Evolutionary conservation across 2,797 vertebrate genomes (phyloP).

Genomic region (Leuciscus waleckii): DNA sequence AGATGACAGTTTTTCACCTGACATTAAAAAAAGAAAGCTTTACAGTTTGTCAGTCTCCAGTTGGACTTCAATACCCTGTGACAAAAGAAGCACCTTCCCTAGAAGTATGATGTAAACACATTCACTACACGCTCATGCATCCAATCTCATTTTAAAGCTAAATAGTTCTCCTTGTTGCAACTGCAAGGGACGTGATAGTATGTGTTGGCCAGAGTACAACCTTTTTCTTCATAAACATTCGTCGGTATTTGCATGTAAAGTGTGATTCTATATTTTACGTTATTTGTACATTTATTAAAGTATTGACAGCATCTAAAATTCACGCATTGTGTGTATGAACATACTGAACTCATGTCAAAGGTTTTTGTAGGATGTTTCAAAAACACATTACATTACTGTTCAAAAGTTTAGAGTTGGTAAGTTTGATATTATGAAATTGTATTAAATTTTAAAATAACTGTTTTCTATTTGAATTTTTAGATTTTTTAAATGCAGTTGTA

Average conservation of each 20-base stretch:
- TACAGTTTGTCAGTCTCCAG: slow-evolving; percentile 53
- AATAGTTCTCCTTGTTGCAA: background rate
- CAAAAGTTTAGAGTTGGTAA: background rate
- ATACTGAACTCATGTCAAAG: background rate
- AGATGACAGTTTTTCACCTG: slow-evolving; percentile 17
- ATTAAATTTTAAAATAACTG: background rate
- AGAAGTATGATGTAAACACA: slow-evolving; percentile 35
- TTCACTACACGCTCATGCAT: background rate
- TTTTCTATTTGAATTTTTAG: too few species aligned
- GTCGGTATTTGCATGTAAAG: background rate
- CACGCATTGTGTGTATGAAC: background rate
- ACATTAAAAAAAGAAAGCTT: slow-evolving; percentile 39
- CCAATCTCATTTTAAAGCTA: slow-evolving; percentile 34
- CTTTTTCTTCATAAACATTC: background rate
- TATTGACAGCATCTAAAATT: background rate
- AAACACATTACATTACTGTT: background rate
- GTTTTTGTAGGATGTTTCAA: background rate
- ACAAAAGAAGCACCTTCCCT: slow-evolving; percentile 53
- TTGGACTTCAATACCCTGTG: slow-evolving; percentile 41
- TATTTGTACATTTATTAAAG: background rate
- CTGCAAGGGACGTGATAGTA: background rate
- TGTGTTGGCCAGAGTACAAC: background rate
- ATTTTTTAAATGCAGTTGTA: background rate
- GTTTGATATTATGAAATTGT: too few species aligned
- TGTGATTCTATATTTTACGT: background rate